A percentile compares a stretch with the other conserved stretches of the same genome.
Evolutionary conservation across 92 coral and sea anemone species (phyloP).

Genomic region (Heliopora coerulea): DNA sequence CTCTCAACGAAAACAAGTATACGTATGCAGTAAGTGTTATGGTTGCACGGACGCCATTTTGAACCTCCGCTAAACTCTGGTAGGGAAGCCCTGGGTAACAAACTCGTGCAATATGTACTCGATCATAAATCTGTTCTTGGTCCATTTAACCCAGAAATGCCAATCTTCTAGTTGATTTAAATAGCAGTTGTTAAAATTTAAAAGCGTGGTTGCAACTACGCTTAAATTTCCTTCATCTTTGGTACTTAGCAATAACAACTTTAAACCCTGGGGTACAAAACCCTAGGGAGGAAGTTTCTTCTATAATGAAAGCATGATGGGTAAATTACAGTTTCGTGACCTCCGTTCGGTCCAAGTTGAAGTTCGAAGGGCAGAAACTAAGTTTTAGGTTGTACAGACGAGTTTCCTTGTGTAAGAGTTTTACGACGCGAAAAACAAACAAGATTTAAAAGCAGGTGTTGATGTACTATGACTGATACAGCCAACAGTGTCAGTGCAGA

Average conservation of each 20-base stretch:
- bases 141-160: not conserved
- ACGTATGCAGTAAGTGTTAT: constrained; percentile 2
- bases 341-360: constrained; percentile 44
- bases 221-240: not conserved
- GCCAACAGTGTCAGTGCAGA: constrained; percentile 12
- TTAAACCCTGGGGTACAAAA: no score
- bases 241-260: not conserved
- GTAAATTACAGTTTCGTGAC: constrained; percentile 33
- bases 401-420: not conserved
- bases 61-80: no score
- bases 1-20: not conserved
- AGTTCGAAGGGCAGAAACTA: constrained; percentile 48
- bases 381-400: not conserved
- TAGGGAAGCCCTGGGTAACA: no score
- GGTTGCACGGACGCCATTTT: constrained; percentile 20
- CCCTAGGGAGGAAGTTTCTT: no score
- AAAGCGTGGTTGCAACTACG: not conserved
- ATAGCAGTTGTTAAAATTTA: no score
- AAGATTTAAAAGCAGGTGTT: not conserved
- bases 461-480: not conserved
- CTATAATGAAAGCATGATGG: constrained; percentile 6
- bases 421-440: not conserved
- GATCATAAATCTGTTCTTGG: no score
- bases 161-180: no score
- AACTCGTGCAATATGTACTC: no score